Evolutionary conservation across 2,888 invertebrate species (phyloP), one percentile per base, ranked within the genome.

Genomic region (Drosophila dives): DNA sequence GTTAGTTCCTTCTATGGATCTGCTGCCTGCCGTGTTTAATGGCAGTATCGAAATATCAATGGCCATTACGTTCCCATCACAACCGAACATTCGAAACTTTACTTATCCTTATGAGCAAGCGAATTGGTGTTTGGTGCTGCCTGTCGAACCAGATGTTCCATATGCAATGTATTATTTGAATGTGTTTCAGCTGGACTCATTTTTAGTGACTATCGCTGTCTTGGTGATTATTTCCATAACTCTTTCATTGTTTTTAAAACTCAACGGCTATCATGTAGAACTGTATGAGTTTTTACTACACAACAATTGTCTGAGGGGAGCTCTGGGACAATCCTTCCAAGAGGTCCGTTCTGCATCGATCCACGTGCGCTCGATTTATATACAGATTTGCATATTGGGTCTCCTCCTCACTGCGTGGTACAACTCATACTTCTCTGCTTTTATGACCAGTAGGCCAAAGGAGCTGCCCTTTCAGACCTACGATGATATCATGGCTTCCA

Each of bases 361-460:
- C 2, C 64, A 81, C 1, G 75, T 92, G 5, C 81, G 88, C 1
- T 84, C 78, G 36, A 89, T 89, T 12, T 92, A 92, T 42, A 45
- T 92, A 4, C 72, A 90, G 61, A 92, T 92, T 10, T 92, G 90
- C 56, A 36, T 90, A 0, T 32, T 92, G 42, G 92, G 92, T 1
- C 81, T 92, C 17, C 68, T 92, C 5, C 74, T 92, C 5, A 91
- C 92, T 7, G 90, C 90, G 6, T 87, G 90, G 64, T 92, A 91
- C 36, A 92, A 91, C 50, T 87, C 91, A 0, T 90, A 90, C 64
- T 91, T 92, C 59, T 90, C 92, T 7, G 84, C 91, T 0, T 92
- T 86, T 62, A 81, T 91, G 11, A 92, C 90, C 1, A 90, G 80
- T n/a, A 76, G 87, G 0, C 92, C 92, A 0, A 91, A 90, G 48